Conservation (phyloP, 2,797 vertebrate species). For the Halcyon leucocephala region DNA sequence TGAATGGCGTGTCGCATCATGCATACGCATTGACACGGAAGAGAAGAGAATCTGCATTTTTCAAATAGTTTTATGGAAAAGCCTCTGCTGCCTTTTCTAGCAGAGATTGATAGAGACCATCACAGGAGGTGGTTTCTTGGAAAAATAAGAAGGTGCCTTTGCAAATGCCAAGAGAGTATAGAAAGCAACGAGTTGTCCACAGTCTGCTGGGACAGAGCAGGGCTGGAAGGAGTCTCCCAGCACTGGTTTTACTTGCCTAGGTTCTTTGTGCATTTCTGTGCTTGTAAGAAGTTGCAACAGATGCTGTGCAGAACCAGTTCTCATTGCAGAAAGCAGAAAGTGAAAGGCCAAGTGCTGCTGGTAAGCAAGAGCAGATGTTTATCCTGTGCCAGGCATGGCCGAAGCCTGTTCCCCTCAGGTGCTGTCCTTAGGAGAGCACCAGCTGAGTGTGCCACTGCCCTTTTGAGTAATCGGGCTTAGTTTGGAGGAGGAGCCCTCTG, state of each 20-base stretch:
- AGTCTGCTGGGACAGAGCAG: not conserved
- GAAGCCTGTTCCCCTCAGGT: not conserved
- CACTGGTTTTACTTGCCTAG: not conserved
- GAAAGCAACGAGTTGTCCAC: not conserved
- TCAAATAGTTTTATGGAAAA: not conserved
- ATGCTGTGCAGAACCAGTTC: not conserved
- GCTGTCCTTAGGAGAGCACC: accelerated
- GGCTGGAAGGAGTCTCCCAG: not conserved
- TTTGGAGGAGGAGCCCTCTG: not conserved
- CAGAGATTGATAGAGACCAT: not conserved
- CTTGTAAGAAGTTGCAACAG: not conserved
- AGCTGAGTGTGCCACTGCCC: not conserved
- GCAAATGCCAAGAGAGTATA: accelerated
- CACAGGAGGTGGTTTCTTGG: accelerated
- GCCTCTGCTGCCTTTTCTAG: not conserved
- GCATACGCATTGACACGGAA: not conserved
- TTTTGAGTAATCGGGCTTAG: not conserved
- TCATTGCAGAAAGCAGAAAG: not conserved
- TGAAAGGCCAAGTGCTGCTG: constrained; percentile 1
- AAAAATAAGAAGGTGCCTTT: not conserved
- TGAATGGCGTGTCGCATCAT: not conserved
- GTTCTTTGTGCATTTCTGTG: not conserved
- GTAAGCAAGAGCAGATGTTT: constrained; percentile 33
- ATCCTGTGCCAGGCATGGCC: not conserved
- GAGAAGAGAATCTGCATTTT: constrained; percentile 26